A percentile compares a stretch with the other conserved stretches of the same genome.
phyloP scores from a whole-genome alignment of 2,797 vertebrate species.

The Pipistrellus kuhlii region DNA sequence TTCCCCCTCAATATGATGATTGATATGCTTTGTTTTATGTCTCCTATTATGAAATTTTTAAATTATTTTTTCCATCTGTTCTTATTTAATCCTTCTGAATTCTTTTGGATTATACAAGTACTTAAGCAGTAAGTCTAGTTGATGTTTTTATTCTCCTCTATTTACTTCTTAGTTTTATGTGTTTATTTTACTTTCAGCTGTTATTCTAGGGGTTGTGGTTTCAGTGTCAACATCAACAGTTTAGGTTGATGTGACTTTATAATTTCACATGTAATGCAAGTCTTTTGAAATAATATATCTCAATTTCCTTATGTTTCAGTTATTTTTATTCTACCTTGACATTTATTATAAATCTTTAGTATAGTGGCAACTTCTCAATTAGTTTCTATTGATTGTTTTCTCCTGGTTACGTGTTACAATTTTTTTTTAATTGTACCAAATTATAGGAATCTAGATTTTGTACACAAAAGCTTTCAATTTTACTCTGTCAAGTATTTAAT shows the following conservation, averaged over 20 bases:
- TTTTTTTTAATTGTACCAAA: neutral
- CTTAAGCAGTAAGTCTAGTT: neutral
- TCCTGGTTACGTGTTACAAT: neutral
- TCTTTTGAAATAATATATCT: neutral
- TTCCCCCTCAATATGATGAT: neutral
- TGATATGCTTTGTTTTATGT: neutral
- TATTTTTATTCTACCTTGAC: conserved; percentile 9
- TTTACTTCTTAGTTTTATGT: neutral
- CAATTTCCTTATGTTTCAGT: neutral
- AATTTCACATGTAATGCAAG: neutral
- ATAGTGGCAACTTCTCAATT: neutral
- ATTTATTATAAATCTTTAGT: neutral
- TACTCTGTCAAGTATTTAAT: neutral
- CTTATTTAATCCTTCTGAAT: neutral
- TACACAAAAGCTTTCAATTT: neutral
- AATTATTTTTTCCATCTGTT: neutral
- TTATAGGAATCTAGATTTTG: conserved; percentile 4
- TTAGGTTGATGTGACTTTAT: neutral
- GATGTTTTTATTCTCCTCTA: neutral
- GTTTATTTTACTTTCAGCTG: neutral
- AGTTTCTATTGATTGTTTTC: neutral
- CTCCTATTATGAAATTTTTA: neutral
- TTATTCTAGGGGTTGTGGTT: neutral
- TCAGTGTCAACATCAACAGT: neutral
- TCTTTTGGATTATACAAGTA: neutral